These are phyloP conservation scores for Protodeltote pygarga DNA, from an alignment of 2,888 invertebrate species.

Conservation along the genomic window DNA sequence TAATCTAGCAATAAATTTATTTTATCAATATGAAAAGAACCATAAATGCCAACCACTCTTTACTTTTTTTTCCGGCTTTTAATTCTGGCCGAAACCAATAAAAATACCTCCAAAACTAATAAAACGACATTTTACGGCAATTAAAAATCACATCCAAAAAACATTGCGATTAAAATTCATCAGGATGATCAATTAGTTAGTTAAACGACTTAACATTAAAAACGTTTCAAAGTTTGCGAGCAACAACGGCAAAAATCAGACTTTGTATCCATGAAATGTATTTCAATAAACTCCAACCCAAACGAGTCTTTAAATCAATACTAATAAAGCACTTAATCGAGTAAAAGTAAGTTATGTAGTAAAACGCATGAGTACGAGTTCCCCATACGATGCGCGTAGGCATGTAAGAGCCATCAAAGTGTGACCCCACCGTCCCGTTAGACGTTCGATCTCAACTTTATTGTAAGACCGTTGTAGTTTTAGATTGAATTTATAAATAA, in stretches of 20 bases:
- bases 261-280: slow-evolving; percentile 4
- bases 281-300: background rate
- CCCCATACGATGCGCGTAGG: slow-evolving; percentile 14
- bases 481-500: slow-evolving; percentile 52
- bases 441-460: slow-evolving; percentile 41
- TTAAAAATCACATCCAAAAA: slow-evolving; percentile 1
- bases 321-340: slow-evolving; percentile 7
- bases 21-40: no score
- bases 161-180: background rate
- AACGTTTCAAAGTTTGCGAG: slow-evolving; percentile 8
- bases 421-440: slow-evolving; percentile 35
- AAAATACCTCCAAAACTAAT: slow-evolving; percentile 6
- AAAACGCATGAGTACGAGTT: background rate
- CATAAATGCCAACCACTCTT: slow-evolving; percentile 9
- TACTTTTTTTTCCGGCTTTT: slow-evolving; percentile 2
- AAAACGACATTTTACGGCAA: slow-evolving; percentile 4
- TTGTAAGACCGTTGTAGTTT: slow-evolving; percentile 48
- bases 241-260: slow-evolving; percentile 7
- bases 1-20: no score
- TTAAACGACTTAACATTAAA: background rate
- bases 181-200: slow-evolving; percentile 5
- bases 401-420: slow-evolving; percentile 19
- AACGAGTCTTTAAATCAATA: slow-evolving; percentile 1
- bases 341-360: slow-evolving; percentile 4
- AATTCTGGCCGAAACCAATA: slow-evolving; percentile 1